Evolutionary conservation across 2,113 vertebrate species (phyloP).

Genomic region (Scomber scombrus): DNA sequence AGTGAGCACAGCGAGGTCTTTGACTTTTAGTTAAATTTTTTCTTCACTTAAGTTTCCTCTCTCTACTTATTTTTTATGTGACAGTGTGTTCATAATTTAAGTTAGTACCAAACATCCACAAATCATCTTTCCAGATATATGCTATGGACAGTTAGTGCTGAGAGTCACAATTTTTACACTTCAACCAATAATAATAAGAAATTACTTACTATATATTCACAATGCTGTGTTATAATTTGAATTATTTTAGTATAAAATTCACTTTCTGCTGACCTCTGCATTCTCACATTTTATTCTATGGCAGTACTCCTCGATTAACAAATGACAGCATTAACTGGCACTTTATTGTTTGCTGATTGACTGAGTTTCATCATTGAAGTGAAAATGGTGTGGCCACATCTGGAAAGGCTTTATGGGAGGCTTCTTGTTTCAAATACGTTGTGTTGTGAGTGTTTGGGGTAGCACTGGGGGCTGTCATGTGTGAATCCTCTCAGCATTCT

Average conservation of each 20-base stretch:
- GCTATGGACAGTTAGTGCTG: too few species aligned
- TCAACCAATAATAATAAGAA: too few species aligned
- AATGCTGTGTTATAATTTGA: background rate
- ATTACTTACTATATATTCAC: background rate
- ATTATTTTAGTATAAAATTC: background rate
- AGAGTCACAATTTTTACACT: too few species aligned
- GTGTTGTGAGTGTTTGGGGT: conserved; percentile 48
- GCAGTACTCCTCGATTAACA: background rate
- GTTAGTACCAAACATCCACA: too few species aligned
- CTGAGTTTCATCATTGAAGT: conserved; percentile 35
- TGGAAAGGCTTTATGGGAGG: conserved; percentile 79
- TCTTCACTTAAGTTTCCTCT: too few species aligned
- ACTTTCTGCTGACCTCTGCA: background rate
- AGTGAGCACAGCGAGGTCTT: too few species aligned
- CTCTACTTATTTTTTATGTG: too few species aligned
- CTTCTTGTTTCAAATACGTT: conserved; percentile 60
- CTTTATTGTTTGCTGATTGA: conserved; percentile 25
- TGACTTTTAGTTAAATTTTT: too few species aligned
- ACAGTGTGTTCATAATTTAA: too few species aligned
- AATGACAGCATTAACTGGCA: background rate
- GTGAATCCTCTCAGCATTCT: conserved; percentile 80
- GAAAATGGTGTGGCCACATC: conserved; percentile 77
- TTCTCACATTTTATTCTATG: background rate
- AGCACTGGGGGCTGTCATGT: conserved; percentile 63
- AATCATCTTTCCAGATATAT: too few species aligned